Evolutionary conservation across 2,797 vertebrate genomes (phyloP), one percentile per base, ranked within the genome.

Genomic region (Lagorchestes hirsutus): DNA sequence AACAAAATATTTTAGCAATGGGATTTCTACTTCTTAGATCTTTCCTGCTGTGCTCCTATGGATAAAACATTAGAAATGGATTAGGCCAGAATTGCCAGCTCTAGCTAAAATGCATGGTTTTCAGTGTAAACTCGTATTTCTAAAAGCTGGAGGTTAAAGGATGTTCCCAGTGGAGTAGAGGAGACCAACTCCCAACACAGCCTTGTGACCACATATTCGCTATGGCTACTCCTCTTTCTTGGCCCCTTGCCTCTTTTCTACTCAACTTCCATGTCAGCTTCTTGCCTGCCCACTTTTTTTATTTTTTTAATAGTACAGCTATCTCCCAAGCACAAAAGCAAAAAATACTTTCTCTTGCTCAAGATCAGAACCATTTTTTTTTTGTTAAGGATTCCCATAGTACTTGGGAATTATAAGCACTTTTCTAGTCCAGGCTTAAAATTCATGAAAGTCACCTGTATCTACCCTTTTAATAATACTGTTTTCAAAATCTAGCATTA

Each of bases 401-500:
- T 28, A 55, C 34, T 82, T 92, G 52, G 52, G 6, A 94, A 93
- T 9, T 46, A 40, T 8, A n/a, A 55, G 57, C 31, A 74, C 29
- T 50, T 67, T 93, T 8, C 52, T 90, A 55, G 31, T 46, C 31
- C 67, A 90, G 27, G 34, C 40, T 34, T 57, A 52, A 0, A 24
- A n/a, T n/a, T 94, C 67, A 54, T 67, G 18, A 2, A 46, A 96
- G 8, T 29, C 74, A 8, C 24, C 34, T 93, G 40, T 54, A 22
- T 55, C 90, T 94, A 52, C 54, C 56, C 12, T 50, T 74, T 94
- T n/a, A 57, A 90, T 94, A 92, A 92, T 50, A 52, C 22, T 74
- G 58, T 4, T 52, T 50, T 94, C 90, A 90, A 93, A 95, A 74
- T 74, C 34, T 40, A 74, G 16, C 34, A 74, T 74, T 74, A 22